These are phyloP conservation scores for Hipparchia semele DNA, from an alignment of 2,888 invertebrate species.

Conservation along the genomic window DNA sequence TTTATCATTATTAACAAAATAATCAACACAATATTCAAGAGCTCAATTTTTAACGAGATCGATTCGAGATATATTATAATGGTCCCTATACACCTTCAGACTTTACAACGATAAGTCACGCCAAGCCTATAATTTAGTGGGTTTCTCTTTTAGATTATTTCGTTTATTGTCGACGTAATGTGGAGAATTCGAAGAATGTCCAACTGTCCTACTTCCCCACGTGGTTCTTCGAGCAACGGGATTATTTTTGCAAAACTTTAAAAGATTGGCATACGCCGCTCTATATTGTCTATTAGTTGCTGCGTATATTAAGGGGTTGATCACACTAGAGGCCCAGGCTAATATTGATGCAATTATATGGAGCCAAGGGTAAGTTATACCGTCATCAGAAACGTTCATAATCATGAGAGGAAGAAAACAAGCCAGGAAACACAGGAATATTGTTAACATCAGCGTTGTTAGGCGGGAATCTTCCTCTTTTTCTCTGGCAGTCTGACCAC, in stretches of 20 bases:
- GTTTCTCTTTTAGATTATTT: constrained; percentile 64
- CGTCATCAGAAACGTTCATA: constrained; percentile 93
- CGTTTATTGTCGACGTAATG: constrained; percentile 67
- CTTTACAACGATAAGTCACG: not conserved
- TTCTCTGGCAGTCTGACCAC: constrained; percentile 76
- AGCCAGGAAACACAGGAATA: constrained; percentile 92
- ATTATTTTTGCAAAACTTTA: constrained; percentile 71
- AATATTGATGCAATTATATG: constrained; percentile 93
- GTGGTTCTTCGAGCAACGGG: constrained; percentile 67
- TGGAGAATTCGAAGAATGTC: constrained; percentile 76
- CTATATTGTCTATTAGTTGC: constrained; percentile 93
- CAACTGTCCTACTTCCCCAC: constrained; percentile 75
- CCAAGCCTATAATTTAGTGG: constrained; percentile 68
- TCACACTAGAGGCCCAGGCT: constrained; percentile 95
- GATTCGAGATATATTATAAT: not conserved
- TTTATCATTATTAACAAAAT: not conserved
- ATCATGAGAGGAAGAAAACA: constrained; percentile 95
- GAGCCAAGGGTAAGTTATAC: constrained; percentile 86
- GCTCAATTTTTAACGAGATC: constrained; percentile 1
- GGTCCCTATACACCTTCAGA: constrained; percentile 5
- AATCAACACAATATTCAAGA: not conserved
- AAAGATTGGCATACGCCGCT: constrained; percentile 83
- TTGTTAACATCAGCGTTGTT: constrained; percentile 93
- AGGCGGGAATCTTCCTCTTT: constrained; percentile 89
- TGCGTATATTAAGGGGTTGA: constrained; percentile 96